Base-by-base conservation (phyloP, 2,797 vertebrate genomes). In the Diplodus puntazzo region DNA sequence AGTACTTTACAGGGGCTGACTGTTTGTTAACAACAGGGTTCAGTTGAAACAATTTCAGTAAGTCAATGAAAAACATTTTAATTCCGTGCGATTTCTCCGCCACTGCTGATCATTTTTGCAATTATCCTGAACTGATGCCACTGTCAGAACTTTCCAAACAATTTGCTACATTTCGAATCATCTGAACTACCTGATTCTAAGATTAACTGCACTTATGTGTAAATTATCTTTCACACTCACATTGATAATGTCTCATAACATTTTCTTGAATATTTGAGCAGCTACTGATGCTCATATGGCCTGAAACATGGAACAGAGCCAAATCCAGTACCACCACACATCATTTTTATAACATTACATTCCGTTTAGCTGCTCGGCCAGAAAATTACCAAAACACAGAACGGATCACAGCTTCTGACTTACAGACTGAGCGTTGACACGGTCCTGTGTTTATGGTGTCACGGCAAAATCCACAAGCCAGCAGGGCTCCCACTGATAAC, bases 401-500 rank as follows among this genome's bases (percentile, higher is more conserved):
- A 69, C 53, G 23, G 55, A 75, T 77, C 72, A 84, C 42, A 81
- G 73, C 87, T 64, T 21, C 50, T 73, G 85, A 84, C 75, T 82
- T 67, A 68, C 65, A 81, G 12, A 39, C 10, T 71, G 48, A 68
- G 78, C 10, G 2, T 77, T 70, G 72, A 80, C 53, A 75, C 72
- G 50, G 63, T 79, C 73, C 17, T 78, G 71, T 87, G 85, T 90
- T 87, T 75, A 86, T 70, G 85, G 61, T 59, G 73, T 64, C 61
- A 54, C 12, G 65, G 53, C 69, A 78, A 68, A 77, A 83, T 80
- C 73, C 74, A 72, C 77, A 63, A 71, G 69, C 69, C 75, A 83
- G 62, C 75, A 53, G 60, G 68, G 42, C 78, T 84, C 34, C 78
- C 50, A n/a, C 54, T 79, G 81, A 82, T 30, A 55, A 75, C 61